These are phyloP conservation scores for Gallinago undulata DNA, from an alignment of 2,113 vertebrate species.

Conservation along the genomic window DNA sequence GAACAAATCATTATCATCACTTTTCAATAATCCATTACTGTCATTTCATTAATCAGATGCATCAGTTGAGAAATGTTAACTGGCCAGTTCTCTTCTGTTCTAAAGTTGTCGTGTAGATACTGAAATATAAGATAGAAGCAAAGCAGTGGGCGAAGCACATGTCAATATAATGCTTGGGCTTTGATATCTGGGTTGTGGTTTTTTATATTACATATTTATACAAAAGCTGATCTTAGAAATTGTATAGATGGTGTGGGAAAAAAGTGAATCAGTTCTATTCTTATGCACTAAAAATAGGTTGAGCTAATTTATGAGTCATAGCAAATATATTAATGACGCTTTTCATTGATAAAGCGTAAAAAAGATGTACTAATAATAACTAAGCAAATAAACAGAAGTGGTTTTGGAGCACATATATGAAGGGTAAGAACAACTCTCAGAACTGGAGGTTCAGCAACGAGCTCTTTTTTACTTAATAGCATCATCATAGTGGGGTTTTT, in stretches of 20 bases:
- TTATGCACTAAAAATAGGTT: background rate
- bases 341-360: background rate
- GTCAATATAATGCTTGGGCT: background rate
- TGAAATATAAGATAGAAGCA: background rate
- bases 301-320: background rate
- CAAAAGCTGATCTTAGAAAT: background rate
- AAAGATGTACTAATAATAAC: background rate
- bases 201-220: background rate
- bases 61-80: background rate
- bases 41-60: background rate
- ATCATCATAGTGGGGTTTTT: background rate
- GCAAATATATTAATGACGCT: background rate
- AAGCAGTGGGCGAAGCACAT: background rate
- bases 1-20: background rate
- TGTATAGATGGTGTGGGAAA: background rate
- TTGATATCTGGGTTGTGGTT: background rate
- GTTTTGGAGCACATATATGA: background rate
- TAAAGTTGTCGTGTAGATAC: background rate
- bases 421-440: background rate
- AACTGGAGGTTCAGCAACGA: background rate
- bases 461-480: background rate
- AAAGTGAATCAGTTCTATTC: background rate
- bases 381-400: background rate
- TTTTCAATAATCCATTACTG: background rate
- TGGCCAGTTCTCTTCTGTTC: background rate